phyloP scores from a whole-genome alignment of 2,888 invertebrate genomes.

The Mellilla xanthometata region DNA sequence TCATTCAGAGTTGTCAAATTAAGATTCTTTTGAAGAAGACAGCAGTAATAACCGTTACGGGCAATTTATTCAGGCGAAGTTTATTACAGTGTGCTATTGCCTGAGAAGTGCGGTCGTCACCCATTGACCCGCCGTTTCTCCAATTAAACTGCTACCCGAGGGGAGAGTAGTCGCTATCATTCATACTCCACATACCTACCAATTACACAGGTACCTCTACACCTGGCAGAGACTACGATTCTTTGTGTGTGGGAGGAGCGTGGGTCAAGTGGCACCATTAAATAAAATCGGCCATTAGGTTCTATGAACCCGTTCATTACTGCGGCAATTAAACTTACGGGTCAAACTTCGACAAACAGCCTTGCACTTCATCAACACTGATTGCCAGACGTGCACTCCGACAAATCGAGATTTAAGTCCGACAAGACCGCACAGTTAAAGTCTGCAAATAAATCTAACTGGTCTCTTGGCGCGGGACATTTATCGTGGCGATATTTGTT shows the following conservation, averaged over 20 bases:
- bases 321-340: constrained; percentile 5
- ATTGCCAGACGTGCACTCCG: background rate
- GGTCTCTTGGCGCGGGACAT: constrained; percentile 8
- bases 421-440: constrained; percentile 7
- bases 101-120: constrained; percentile 54
- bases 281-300: constrained; percentile 6
- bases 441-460: constrained; percentile 7
- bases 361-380: constrained; percentile 3
- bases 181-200: constrained; percentile 32
- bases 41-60: constrained; percentile 49
- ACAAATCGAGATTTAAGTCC: constrained; percentile 3
- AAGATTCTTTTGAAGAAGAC: constrained; percentile 58
- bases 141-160: constrained; percentile 56
- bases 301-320: constrained; percentile 6
- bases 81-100: constrained; percentile 53
- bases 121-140: constrained; percentile 62
- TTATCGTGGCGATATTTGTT: constrained; percentile 14
- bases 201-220: background rate
- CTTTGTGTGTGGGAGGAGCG: constrained; percentile 11
- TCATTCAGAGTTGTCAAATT: constrained; percentile 59
- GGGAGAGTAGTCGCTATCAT: constrained; percentile 45
- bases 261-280: constrained; percentile 15
- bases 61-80: constrained; percentile 64
- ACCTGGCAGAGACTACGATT: background rate
- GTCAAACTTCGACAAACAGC: constrained; percentile 3